Evolutionary conservation across 2,113 vertebrate genomes (phyloP).

Genomic region (Taurulus bubalis): DNA sequence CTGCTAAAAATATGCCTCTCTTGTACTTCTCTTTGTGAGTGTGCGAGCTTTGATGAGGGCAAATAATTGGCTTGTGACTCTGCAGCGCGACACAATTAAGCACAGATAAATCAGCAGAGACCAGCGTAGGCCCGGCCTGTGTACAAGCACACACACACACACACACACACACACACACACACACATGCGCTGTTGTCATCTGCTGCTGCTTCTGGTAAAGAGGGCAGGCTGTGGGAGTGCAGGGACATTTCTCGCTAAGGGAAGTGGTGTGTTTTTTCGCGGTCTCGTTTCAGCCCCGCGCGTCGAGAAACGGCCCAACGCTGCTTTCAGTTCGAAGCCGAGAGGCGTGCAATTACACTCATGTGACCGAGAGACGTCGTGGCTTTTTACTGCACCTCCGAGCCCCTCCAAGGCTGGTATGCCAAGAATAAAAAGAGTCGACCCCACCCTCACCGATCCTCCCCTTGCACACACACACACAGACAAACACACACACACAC

Average conservation of each 20-base stretch:
- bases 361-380: conserved; percentile 61
- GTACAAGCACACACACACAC: conserved; percentile 19
- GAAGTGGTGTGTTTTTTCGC: conserved; percentile 74
- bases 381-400: conserved; percentile 64
- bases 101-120: conserved; percentile 63
- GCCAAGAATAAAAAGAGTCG: conserved; percentile 70
- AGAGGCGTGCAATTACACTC: conserved; percentile 70
- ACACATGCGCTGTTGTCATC: conserved; percentile 53
- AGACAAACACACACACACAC: conserved; percentile 29
- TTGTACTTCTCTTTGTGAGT: conserved; percentile 39
- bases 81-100: conserved; percentile 58
- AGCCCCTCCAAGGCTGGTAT: conserved; percentile 71
- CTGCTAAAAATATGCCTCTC: conserved; percentile 32
- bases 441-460: conserved; percentile 36
- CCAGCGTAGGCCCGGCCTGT: conserved; percentile 18
- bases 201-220: conserved; percentile 78
- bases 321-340: conserved; percentile 69
- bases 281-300: conserved; percentile 68
- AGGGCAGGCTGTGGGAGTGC: conserved; percentile 70
- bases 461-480: conserved; percentile 42
- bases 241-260: conserved; percentile 76
- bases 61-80: conserved; percentile 68
- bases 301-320: conserved; percentile 74
- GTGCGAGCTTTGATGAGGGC: conserved; percentile 58
- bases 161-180: conserved; percentile 16